These are phyloP conservation scores for Syngnathus acus DNA, from an alignment of 2,797 vertebrate genomes.

Conservation along the genomic window DNA sequence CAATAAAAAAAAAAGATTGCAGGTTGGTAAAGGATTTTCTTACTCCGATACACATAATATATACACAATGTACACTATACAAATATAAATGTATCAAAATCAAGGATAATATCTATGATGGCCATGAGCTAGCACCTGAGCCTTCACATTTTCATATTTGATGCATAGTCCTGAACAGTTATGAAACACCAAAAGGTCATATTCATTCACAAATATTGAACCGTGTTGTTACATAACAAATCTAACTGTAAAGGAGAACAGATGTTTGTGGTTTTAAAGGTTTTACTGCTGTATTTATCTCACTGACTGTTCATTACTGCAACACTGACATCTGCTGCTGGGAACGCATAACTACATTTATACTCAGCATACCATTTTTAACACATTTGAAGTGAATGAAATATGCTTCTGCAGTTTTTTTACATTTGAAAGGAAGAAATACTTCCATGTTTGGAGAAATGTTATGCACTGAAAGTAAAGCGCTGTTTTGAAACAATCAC, in stretches of 20 bases:
- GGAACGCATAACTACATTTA: neutral
- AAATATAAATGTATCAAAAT: neutral
- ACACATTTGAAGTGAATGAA: neutral
- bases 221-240: neutral
- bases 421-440: neutral
- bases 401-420: neutral
- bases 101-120: neutral
- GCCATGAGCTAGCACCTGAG: neutral
- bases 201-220: neutral
- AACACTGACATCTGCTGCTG: constrained; percentile 3
- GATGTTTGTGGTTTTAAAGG: constrained; percentile 5
- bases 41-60: too few species aligned
- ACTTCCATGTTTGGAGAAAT: neutral
- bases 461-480: neutral
- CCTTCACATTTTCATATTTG: neutral
- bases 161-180: neutral
- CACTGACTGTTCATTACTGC: neutral
- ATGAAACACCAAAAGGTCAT: neutral
- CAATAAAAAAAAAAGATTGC: neutral
- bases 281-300: neutral
- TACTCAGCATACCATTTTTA: neutral
- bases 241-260: neutral
- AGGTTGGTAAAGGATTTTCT: too few species aligned
- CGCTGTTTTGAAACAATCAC: neutral
- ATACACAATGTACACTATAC: neutral